Base-by-base conservation (phyloP, 2,797 vertebrate species). In the Urophycis tenuis region DNA sequence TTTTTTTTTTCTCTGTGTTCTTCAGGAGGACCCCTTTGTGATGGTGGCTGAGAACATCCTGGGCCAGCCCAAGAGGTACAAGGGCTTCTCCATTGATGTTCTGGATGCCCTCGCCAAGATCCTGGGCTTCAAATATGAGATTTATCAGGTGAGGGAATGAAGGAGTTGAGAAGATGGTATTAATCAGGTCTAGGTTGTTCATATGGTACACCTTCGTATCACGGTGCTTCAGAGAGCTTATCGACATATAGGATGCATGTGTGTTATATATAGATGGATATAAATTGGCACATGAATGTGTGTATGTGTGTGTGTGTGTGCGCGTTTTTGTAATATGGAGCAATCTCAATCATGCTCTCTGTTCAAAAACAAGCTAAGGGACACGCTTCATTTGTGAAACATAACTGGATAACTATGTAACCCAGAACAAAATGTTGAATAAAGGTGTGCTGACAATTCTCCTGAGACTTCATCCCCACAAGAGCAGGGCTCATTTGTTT, bases 21-120 rank as follows among this genome's bases (percentile, higher is more conserved):
- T 19, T 41, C 82, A 99, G 97, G 97, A 99, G 94, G 97, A 99
- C 64, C 97, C 97, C 76, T 99, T 99, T 70, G 95, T 98, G 80
- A 99, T 99, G 97, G 97, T 99, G 79, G 96, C 96, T 0, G 97
- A 99, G 87, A 99, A 99, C 89, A 98, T 99, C 81, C 94, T 99
- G 31, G 97, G 97, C 15, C 97, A 99, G 87, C 97, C 97, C 0
- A 99, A 99, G 84, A 91, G 95, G 53, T 99, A 98, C 17, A 98
- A 98, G 91, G 97, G 97, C 11, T 99, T 98, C 90, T 99, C 97
- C 76, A 95, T 99, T 3, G 97, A 99, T 14, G 96, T 98, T 34
- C 87, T 99, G 72, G 97, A 99, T 71, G 96, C 96, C 0, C 90
- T 99, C 81, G 95, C 96, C 79, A 97, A 97, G 83, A 94, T 95